These are phyloP conservation scores for Cephonodes hylas DNA, from an alignment of 2,888 invertebrate species.

Conservation along the genomic window DNA sequence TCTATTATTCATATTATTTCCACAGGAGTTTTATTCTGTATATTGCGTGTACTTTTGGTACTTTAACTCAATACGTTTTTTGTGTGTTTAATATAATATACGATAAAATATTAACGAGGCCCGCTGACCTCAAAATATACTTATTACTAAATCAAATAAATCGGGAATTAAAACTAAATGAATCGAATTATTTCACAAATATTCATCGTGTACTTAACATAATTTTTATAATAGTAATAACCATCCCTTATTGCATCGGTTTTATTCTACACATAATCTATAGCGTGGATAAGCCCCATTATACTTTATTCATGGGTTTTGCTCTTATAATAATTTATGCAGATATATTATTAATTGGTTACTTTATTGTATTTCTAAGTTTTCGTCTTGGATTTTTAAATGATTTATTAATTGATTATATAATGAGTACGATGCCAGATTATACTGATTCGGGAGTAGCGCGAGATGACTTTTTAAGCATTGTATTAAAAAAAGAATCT, in stretches of 20 bases:
- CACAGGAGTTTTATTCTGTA: slow-evolving; percentile 21
- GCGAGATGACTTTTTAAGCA: background rate
- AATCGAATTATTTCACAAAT: slow-evolving; percentile 22
- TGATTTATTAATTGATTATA: slow-evolving; percentile 23
- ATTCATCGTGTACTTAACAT: slow-evolving; percentile 27
- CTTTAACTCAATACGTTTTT: slow-evolving; percentile 23
- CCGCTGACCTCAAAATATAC: slow-evolving; percentile 28
- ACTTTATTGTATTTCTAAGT: slow-evolving; percentile 33
- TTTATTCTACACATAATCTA: slow-evolving; percentile 20
- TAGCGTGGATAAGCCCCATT: slow-evolving; percentile 24
- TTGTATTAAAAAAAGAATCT: background rate
- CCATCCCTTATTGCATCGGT: slow-evolving; percentile 25
- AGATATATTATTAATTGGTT: slow-evolving; percentile 30
- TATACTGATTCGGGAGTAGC: background rate
- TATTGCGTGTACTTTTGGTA: slow-evolving; percentile 17
- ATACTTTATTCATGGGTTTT: slow-evolving; percentile 20
- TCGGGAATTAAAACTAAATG: slow-evolving; percentile 24
- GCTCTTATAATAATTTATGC: slow-evolving; percentile 24
- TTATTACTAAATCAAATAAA: slow-evolving; percentile 36
- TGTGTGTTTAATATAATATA: slow-evolving; percentile 29
- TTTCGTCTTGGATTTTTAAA: slow-evolving; percentile 33
- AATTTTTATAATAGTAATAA: slow-evolving; percentile 18
- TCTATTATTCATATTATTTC: slow-evolving; percentile 27
- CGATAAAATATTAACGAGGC: slow-evolving; percentile 27
- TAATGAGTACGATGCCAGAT: slow-evolving; percentile 14